Evolutionary conservation across 1,140 invertebrate species (phyloP).

Genomic region (Ephestia elutella): DNA sequence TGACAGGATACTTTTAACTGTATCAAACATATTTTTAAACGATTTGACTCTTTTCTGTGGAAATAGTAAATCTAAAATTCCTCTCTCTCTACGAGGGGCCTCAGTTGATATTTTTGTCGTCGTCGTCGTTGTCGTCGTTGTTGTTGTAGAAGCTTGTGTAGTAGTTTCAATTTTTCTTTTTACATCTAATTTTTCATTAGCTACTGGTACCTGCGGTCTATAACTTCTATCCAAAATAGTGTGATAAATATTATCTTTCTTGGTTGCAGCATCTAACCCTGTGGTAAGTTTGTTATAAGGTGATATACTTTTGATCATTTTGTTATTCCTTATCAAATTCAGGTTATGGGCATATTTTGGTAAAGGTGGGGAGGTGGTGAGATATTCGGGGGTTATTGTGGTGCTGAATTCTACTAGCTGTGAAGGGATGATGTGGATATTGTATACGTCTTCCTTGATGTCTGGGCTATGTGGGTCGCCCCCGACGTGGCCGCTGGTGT

Average conservation of each 20-base stretch:
- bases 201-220: too few relatives aligned
- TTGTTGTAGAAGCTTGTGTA: too few relatives aligned
- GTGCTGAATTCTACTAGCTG: constrained; percentile 30
- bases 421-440: constrained; percentile 19
- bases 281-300: too few relatives aligned
- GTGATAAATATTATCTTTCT: too few relatives aligned
- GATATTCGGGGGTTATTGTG: constrained; percentile 13
- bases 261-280: too few relatives aligned
- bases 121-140: background rate
- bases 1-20: constrained; percentile 36
- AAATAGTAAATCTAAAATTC: constrained; percentile 43
- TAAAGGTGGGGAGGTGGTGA: constrained; percentile 19
- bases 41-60: constrained; percentile 37
- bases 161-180: too few relatives aligned
- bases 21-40: constrained; percentile 43
- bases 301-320: background rate
- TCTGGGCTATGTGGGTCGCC: constrained; percentile 11
- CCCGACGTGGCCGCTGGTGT: constrained; percentile 16
- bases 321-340: background rate
- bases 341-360: background rate
- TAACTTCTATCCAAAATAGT: too few relatives aligned
- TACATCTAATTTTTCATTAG: too few relatives aligned
- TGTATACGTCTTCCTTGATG: constrained; percentile 23
- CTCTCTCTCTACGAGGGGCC: constrained; percentile 28
- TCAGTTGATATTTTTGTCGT: constrained; percentile 11